Base-by-base conservation (phyloP, 2,888 invertebrate species). In the Asteroscopus sphinx region DNA sequence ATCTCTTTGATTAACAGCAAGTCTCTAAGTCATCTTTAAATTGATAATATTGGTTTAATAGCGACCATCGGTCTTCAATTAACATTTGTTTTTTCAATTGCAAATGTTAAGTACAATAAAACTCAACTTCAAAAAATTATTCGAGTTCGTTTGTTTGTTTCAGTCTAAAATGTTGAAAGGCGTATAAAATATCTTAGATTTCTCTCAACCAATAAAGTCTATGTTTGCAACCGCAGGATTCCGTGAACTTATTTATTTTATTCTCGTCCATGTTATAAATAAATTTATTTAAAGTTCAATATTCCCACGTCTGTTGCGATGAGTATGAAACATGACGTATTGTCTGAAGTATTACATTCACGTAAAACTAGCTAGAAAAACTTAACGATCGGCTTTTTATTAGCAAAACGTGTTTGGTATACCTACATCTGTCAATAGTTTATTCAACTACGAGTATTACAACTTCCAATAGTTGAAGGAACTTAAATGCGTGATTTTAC, bases 321-420 rank as follows among this genome's bases (percentile, higher is more conserved):
- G 52, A 52, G 16, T 47, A 33, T 58, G 28, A 41, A 64, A 45
- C 21, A 48, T 67, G 65, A 67, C 48, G 59, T 70, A 70, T 46
- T 46, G 36, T 28, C 36, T 30, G 61, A 55, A 66, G 21, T 54
- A 55, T 63, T 67, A 67, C 59, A 55, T 69, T 66, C 49, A 72
- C 68, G 40, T 60, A 17, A 62, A 54, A 59, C 70, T 28, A 36
- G 51, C 39, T 30, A 44, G 54, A 63, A 74, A 64, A 60, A 60
- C 51, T 58, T 47, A 48, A 46, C 56, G 44, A 54, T 49, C 70
- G 41, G 46, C 54, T 64, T 58, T 76, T 71, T 60, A 71, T 46
- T 57, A 55, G 26, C 17, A 36, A 53, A 69, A 73, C 61, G 54
- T 55, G 66, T 53, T 61, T 66, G 54, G 52, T 59, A 55, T 57